Conservation (phyloP, 2,888 invertebrate species). For the Synergus gifuensis region DNA sequence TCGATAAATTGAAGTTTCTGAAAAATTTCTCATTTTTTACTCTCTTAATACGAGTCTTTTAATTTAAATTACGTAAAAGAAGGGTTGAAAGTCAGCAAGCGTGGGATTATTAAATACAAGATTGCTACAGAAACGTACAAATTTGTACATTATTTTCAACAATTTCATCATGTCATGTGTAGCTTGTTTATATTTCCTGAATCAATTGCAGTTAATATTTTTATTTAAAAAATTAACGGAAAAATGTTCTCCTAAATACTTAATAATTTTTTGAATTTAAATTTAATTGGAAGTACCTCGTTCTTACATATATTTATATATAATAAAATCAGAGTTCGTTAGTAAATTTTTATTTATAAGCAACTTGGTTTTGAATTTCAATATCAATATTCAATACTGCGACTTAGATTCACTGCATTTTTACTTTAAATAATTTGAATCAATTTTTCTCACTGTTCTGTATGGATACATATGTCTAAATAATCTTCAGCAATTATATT, state of each 20-base stretch:
- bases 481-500: slow-evolving; percentile 15
- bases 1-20: slow-evolving; percentile 64
- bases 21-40: slow-evolving; percentile 29
- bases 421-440: background rate
- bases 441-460: background rate
- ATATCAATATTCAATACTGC: background rate
- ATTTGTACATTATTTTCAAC: slow-evolving; percentile 1
- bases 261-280: background rate
- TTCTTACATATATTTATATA: no score
- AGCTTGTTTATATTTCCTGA: background rate
- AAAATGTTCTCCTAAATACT: background rate
- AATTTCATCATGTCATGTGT: slow-evolving; percentile 19
- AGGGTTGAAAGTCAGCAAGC: background rate
- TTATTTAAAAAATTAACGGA: background rate
- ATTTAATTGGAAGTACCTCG: background rate
- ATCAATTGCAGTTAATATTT: background rate
- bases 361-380: background rate
- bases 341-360: slow-evolving; percentile 42
- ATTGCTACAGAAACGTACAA: background rate
- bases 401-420: background rate
- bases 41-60: slow-evolving; percentile 1
- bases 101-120: background rate
- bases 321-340: no score
- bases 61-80: slow-evolving; percentile 1
- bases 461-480: background rate